A percentile compares a stretch with the other conserved stretches of the same genome.
phyloP scores from a whole-genome alignment of 2,888 invertebrate genomes.

The Drosophila limbata region DNA sequence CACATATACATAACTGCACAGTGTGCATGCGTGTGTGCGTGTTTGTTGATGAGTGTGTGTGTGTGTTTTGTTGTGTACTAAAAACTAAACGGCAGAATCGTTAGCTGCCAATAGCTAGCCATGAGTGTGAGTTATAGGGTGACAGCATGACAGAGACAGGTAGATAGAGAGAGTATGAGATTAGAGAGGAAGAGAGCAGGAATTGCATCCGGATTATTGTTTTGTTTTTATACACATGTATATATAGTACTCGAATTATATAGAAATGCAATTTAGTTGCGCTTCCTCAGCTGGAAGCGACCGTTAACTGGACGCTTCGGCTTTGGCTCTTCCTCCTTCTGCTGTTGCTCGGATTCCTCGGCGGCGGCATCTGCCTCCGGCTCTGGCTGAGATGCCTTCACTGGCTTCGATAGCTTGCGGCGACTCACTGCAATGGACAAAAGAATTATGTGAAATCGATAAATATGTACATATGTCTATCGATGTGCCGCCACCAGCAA shows the following conservation, averaged over 20 bases:
- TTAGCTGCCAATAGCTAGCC: constrained; percentile 76
- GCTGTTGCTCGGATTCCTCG: constrained; percentile 80
- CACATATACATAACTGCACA: constrained; percentile 40
- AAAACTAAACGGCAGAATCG: constrained; percentile 75
- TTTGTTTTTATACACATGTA: constrained; percentile 1
- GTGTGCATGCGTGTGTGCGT: constrained; percentile 14
- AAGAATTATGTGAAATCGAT: background rate
- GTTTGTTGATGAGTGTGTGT: constrained; percentile 31
- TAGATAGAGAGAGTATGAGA: background rate
- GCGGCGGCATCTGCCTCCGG: constrained; percentile 74
- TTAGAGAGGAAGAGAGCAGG: background rate
- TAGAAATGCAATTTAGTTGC: constrained; percentile 68
- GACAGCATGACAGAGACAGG: constrained; percentile 3
- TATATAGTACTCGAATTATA: constrained; percentile 13
- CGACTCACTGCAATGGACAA: constrained; percentile 72
- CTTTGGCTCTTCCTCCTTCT: constrained; percentile 82
- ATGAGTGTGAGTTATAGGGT: constrained; percentile 52
- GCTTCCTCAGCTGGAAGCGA: constrained; percentile 83
- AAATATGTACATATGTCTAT: background rate
- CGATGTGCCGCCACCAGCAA: background rate
- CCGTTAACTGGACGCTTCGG: constrained; percentile 79
- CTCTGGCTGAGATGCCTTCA: constrained; percentile 73
- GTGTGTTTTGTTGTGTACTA: constrained; percentile 51
- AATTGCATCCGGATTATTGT: constrained; percentile 7
- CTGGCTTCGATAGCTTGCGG: constrained; percentile 79